phyloP scores from a whole-genome alignment of 2,888 invertebrate genomes.

The Stegana nigrithorax region DNA sequence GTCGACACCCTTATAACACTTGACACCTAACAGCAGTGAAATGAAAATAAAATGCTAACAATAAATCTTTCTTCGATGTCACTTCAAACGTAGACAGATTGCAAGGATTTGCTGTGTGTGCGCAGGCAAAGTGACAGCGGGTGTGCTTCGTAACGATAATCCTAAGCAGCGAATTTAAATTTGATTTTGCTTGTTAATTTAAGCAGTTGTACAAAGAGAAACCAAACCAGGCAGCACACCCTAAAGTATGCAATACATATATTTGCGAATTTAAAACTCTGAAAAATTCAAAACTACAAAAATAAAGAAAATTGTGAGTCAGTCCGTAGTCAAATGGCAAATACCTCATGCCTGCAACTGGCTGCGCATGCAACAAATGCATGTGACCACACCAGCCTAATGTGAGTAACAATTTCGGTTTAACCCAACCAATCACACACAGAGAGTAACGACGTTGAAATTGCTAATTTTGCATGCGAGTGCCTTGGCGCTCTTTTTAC shows the following conservation, averaged over 20 bases:
- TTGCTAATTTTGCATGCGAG: neutral
- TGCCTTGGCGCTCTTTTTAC: conserved; percentile 22
- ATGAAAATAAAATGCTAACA: conserved; percentile 25
- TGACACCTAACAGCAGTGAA: conserved; percentile 46
- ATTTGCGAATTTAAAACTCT: neutral
- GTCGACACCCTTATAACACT: conserved; percentile 34
- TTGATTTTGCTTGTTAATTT: conserved; percentile 23
- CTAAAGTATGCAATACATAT: neutral
- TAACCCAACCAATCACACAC: too few species aligned
- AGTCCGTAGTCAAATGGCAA: too few species aligned
- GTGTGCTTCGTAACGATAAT: neutral
- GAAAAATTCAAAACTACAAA: neutral
- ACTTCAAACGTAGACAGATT: conserved; percentile 54
- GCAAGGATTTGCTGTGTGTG: conserved; percentile 45
- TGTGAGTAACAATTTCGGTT: too few species aligned
- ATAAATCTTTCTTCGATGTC: conserved; percentile 59
- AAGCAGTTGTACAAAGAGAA: too few species aligned
- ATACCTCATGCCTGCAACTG: too few species aligned
- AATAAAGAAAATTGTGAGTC: too few species aligned
- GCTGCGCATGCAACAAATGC: conserved; percentile 4
- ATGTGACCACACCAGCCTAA: too few species aligned
- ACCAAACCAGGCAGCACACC: too few species aligned
- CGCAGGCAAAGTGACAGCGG: neutral
- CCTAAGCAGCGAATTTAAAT: conserved; percentile 26
- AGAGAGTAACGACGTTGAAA: too few species aligned